Percentiles rank a stretch among this genome's conserved stretches.
phyloP scores from a whole-genome alignment of 2,797 vertebrate genomes.

The Typhlichthys subterraneus region DNA sequence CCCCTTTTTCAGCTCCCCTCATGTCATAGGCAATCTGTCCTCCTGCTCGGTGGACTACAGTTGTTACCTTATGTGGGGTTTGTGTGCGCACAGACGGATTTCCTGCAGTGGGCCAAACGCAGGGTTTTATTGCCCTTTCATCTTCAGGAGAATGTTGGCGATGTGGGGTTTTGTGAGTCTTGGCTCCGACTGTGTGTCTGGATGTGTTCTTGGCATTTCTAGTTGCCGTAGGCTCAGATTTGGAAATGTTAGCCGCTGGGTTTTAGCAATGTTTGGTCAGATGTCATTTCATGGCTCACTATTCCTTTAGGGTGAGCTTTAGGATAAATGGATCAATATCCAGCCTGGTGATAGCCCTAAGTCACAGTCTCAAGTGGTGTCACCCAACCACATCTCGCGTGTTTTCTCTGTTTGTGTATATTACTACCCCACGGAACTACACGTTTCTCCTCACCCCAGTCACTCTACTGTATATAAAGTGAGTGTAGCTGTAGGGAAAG shows the following conservation, averaged over 20 bases:
- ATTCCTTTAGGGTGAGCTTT: too few relatives aligned
- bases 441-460: too few relatives aligned
- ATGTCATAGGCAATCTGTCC: slow-evolving; percentile 60
- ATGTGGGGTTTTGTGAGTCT: slow-evolving; percentile 51
- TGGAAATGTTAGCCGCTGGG: slow-evolving; percentile 46
- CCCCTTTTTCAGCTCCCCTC: slow-evolving; percentile 27
- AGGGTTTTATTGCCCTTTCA: slow-evolving; percentile 53
- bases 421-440: too few relatives aligned
- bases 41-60: slow-evolving; percentile 36
- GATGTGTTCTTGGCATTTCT: slow-evolving; percentile 49
- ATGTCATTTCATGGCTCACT: slow-evolving; percentile 26
- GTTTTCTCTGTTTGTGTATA: too few relatives aligned
- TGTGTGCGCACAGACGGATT: slow-evolving; percentile 28
- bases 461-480: too few relatives aligned
- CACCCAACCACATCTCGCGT: too few relatives aligned
- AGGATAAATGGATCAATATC: too few relatives aligned
- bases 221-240: slow-evolving; percentile 47
- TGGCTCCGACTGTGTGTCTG: slow-evolving; percentile 54
- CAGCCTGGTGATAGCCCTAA: too few relatives aligned
- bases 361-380: too few relatives aligned
- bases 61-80: slow-evolving; percentile 57
- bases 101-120: slow-evolving; percentile 35
- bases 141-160: slow-evolving; percentile 42
- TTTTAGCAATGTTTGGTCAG: slow-evolving; percentile 35
- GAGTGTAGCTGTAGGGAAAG: too few relatives aligned